These are phyloP conservation scores for Salvelinus sp. DNA, from an alignment of 2,113 vertebrate species.

Conservation along the genomic window DNA sequence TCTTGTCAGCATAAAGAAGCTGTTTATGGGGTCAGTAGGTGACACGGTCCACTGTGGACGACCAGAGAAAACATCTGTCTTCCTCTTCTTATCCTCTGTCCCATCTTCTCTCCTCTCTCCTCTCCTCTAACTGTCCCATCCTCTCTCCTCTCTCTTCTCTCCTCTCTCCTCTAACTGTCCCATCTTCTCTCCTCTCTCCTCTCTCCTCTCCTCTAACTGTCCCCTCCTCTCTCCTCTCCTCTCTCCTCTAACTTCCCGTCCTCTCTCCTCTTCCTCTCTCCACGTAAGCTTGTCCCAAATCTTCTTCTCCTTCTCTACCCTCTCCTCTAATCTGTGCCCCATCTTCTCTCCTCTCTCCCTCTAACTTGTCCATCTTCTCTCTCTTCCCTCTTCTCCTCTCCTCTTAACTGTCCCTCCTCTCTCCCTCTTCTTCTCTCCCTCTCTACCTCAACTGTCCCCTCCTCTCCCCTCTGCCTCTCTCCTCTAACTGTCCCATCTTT, in stretches of 20 bases:
- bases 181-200: background rate
- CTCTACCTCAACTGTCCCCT: too few species aligned
- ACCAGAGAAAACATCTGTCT: background rate
- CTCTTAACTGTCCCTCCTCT: too few species aligned
- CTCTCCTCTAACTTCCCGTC: background rate
- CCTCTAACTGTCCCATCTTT: too few species aligned
- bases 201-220: too few species aligned
- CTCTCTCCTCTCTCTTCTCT: background rate
- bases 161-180: conserved; percentile 14
- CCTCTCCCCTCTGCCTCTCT: too few species aligned
- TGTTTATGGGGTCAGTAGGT: conserved; percentile 78
- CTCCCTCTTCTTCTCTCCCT: too few species aligned
- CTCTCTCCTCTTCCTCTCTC: background rate
- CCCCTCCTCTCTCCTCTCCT: too few species aligned
- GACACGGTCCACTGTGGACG: conserved; percentile 1
- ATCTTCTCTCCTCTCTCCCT: background rate
- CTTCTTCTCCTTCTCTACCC: background rate
- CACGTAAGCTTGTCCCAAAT: too few species aligned
- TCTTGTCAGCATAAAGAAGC: conserved; percentile 81
- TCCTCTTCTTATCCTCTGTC: background rate
- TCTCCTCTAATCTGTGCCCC: too few species aligned
- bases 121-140: background rate
- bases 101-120: background rate
- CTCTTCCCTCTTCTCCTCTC: too few species aligned
- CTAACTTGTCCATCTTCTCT: too few species aligned